Evolutionary conservation across 2,113 vertebrate species (phyloP).

Genomic region (Talpa occidentalis): DNA sequence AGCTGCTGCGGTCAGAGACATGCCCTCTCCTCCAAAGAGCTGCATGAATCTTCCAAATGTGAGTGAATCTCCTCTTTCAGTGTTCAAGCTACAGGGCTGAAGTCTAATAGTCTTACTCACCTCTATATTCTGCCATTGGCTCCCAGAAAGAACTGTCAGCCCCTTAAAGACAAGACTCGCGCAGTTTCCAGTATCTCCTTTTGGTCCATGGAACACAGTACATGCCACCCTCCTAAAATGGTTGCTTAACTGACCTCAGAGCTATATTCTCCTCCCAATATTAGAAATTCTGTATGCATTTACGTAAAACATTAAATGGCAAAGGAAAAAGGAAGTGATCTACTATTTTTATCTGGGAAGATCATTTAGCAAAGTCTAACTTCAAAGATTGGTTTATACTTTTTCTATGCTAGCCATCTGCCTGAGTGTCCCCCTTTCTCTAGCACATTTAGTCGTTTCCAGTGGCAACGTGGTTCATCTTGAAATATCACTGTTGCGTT

Average conservation of each 20-base stretch:
- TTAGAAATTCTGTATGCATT: neutral
- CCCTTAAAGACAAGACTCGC: neutral
- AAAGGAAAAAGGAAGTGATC: neutral
- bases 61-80: neutral
- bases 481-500: conserved; percentile 23
- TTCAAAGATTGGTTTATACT: neutral
- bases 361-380: conserved; percentile 18
- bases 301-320: neutral
- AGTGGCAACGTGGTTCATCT: neutral
- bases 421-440: neutral
- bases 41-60: neutral
- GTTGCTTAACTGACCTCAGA: neutral
- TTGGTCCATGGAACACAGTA: neutral
- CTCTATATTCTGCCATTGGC: neutral
- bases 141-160: neutral
- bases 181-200: neutral
- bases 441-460: conserved; percentile 1
- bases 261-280: neutral
- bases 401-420: neutral
- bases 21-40: neutral
- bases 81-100: neutral
- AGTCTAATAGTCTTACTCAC: neutral
- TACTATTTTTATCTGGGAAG: conserved; percentile 11
- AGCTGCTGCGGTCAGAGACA: neutral
- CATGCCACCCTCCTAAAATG: neutral